phyloP scores from a whole-genome alignment of 1,140 invertebrate genomes.

The Pachypsylla venusta region DNA sequence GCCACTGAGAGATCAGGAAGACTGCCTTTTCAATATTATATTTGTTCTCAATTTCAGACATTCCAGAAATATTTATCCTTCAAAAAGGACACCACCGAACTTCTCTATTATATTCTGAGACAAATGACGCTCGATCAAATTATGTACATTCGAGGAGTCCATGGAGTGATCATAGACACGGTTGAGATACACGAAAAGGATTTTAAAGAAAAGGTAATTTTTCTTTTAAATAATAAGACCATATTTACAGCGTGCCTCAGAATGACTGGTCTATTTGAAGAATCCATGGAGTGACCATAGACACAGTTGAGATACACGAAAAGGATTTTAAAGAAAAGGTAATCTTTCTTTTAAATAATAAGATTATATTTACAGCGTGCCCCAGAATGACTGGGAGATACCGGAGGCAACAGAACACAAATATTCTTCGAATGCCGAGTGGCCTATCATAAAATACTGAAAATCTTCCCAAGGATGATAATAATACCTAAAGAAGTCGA shows the following conservation, averaged over 20 bases:
- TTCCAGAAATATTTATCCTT: slow-evolving; percentile 88
- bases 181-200: slow-evolving; percentile 88
- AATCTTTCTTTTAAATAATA: slow-evolving; percentile 23
- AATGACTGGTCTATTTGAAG: slow-evolving; percentile 79
- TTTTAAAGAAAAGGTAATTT: slow-evolving; percentile 60
- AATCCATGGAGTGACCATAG: slow-evolving; percentile 52
- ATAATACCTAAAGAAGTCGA: too few species aligned
- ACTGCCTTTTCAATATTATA: background rate
- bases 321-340: slow-evolving; percentile 78
- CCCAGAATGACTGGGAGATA: too few species aligned
- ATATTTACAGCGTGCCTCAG: too few species aligned
- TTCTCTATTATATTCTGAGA: slow-evolving; percentile 88
- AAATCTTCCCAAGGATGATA: too few species aligned
- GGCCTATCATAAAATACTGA: too few species aligned
- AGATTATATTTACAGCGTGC: too few species aligned
- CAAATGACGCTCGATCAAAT: slow-evolving; percentile 86
- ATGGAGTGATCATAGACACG: slow-evolving; percentile 49
- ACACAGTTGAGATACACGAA: slow-evolving; percentile 75
- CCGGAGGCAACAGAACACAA: too few species aligned
- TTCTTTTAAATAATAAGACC: too few species aligned
- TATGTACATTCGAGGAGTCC: slow-evolving; percentile 68
- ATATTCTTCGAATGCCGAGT: too few species aligned
- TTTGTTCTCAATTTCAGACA: slow-evolving; percentile 48
- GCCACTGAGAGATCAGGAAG: background rate
- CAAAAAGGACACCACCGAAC: slow-evolving; percentile 90